Base-by-base conservation (phyloP, 2,113 vertebrate species). In the Bufo bufo region DNA sequence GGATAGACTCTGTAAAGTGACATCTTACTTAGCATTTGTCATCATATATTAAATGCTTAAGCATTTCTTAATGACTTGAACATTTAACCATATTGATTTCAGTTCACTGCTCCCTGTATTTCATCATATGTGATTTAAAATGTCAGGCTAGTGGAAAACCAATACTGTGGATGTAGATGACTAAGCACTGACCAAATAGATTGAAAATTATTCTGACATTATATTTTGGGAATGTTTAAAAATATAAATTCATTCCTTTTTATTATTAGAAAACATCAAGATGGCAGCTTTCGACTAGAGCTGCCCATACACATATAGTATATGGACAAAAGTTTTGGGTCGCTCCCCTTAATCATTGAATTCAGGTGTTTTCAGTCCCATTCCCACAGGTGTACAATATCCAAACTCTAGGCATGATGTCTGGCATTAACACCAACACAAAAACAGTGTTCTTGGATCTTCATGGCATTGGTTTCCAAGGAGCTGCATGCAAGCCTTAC, bases 1-100 rank as follows among this genome's bases (percentile, higher is more conserved):
- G 23, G 17, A 23, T 20, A 45, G 49, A 61, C 14, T 56, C 4
- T 47, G 54, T 33, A 77, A 59, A 65, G 19, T 65, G 19, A 65
- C 72, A 77, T 86, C 12, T 78, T 49, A 78, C 56, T 61, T 85
- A 77, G 66, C 72, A 63, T 78, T 78, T 86, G 72, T 78, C 74
- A 86, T 23, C 59, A 52, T 78, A 49, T 86, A 49, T 78, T 86
- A 85, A 19, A 86, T 66, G 14, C 58, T 85, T 77, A 86, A 65
- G 59, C 58, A 78, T 65, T 47, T 77, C 54, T 86, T 86, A 78
- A 78, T 86, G 72, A 65, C 85, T 65, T 65, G 20, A 54, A 59
- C 52, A 77, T 77, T 85, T 74, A 78, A 65, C 47, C 45, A 61
- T 66, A 86, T 86, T 77, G 85, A 86, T 86, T 86, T 86, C 58